Percentiles rank a stretch among this genome's conserved stretches.
phyloP scores from a whole-genome alignment of 1,140 invertebrate species.

The Sycophaga agraensis region DNA sequence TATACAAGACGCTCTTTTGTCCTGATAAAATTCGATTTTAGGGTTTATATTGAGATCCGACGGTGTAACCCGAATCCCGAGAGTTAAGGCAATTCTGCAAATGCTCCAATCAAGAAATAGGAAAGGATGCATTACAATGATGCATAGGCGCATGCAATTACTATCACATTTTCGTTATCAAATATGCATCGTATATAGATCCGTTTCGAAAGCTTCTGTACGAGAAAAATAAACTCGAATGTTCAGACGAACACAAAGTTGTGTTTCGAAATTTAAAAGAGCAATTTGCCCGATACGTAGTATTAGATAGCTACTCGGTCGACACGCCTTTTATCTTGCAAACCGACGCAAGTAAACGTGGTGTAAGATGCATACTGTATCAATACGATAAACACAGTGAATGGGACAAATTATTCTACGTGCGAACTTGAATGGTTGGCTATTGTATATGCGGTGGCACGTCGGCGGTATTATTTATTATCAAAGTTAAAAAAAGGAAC shows the following conservation, averaged over 20 bases:
- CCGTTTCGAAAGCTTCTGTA: background rate
- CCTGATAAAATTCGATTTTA: background rate
- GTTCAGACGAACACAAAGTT: background rate
- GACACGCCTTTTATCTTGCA: constrained; percentile 4
- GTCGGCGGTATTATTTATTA: too few species aligned
- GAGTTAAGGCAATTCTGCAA: background rate
- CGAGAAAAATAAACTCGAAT: background rate
- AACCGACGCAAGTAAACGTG: constrained; percentile 13
- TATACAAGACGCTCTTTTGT: background rate
- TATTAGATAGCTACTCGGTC: background rate
- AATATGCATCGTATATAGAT: background rate
- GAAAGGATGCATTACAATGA: background rate
- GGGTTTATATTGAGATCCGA: background rate
- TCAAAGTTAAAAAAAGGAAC: too few species aligned
- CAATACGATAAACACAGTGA: constrained; percentile 11
- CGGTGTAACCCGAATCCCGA: background rate
- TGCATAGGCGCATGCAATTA: background rate
- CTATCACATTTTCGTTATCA: background rate
- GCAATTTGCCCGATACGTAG: background rate
- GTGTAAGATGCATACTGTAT: constrained; percentile 18
- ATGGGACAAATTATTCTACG: too few species aligned
- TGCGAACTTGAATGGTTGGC: too few species aligned
- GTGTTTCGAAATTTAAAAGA: background rate
- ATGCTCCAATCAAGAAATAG: background rate
- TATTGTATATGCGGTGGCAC: too few species aligned